Evolutionary conservation across 1,140 invertebrate species (phyloP), one percentile per base, ranked within the genome.

Genomic region (Drosophila azteca): DNA sequence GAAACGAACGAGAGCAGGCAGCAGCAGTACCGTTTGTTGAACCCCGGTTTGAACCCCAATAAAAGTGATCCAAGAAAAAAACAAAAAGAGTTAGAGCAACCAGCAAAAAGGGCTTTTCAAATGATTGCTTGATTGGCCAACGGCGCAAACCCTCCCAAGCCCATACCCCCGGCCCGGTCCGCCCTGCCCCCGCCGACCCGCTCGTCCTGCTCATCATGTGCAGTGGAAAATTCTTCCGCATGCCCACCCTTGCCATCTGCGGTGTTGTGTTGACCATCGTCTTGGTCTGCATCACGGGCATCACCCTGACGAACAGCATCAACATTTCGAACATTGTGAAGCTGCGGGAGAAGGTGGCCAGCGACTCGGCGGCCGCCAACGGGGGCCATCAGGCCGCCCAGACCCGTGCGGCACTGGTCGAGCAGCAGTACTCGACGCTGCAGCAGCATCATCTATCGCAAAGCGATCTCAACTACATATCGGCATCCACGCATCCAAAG

Each of bases 271-370:
- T 90, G 59, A 91, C 88, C 72, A 91, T 91, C 17, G 77, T 91
- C n/a, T 65, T 91, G 65, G 90, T 91, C 77, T 91, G 83, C 85
- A 91, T 91, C 17, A 91, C 90, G 73, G 90, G 90, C 77, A 91
- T 91, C 29, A 91, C 90, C 0, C 63, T 91, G 2, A 91, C 90
- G n/a, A 91, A 90, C 58, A 90, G 85, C 76, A 90, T 91, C 31
- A 91, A 91, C 70, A 88, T 91, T 53, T 90, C 90, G 41, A 91
- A 91, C 26, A 91, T 91, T 31, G 78, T 91, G 0, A 90, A 90
- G 67, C 62, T 91, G 58, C 82, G 90, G 35, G 90, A 91, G 17
- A 91, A 91, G 54, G 90, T 91, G 39, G 90, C 90, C 64, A 91
- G 90, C 70, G 90, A 91, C 44, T 91, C 90, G 64, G 90, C 90